Conservation (phyloP, 2,797 vertebrate genomes). For the Gadopsis marmoratus region DNA sequence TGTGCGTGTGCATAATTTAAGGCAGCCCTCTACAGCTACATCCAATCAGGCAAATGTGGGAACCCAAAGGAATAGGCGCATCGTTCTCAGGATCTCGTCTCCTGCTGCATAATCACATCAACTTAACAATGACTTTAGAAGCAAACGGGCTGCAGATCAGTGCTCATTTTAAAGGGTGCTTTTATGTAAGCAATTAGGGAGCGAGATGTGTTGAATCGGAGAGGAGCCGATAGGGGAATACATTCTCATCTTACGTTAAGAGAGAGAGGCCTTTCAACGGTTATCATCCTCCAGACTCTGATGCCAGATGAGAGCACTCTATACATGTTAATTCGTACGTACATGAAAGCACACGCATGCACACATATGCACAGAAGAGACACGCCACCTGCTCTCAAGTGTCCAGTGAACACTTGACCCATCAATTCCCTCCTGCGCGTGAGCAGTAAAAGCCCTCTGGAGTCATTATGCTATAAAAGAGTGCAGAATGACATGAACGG, state of each 20-base stretch:
- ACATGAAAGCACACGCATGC: neutral
- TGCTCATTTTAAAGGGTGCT: constrained; percentile 13
- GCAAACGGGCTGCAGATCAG: constrained; percentile 39
- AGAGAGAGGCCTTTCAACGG: constrained; percentile 26
- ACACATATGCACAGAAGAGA: neutral
- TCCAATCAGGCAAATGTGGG: constrained; percentile 44
- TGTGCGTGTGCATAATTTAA: constrained; percentile 59
- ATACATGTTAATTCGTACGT: constrained; percentile 5
- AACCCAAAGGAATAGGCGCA: constrained; percentile 38
- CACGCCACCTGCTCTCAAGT: neutral
- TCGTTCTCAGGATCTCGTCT: constrained; percentile 23
- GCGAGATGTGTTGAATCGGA: constrained; percentile 34
- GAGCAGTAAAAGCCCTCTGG: constrained; percentile 37
- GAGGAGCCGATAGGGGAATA: constrained; percentile 28
- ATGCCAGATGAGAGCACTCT: constrained; percentile 23
- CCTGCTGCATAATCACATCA: constrained; percentile 34
- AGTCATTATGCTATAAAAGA: constrained; percentile 36
- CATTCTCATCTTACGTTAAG: constrained; percentile 35
- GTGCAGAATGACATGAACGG: constrained; percentile 18
- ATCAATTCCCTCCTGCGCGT: constrained; percentile 21
- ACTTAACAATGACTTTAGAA: constrained; percentile 48
- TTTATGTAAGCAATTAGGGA: constrained; percentile 39
- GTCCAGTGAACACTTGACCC: constrained; percentile 25
- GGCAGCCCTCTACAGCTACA: constrained; percentile 26
- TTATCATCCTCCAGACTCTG: constrained; percentile 3